Percentiles rank a stretch among this genome's conserved stretches.
These are phyloP conservation scores for Hippotragus niger DNA, from an alignment of 2,113 vertebrate species.

Conservation along the genomic window DNA sequence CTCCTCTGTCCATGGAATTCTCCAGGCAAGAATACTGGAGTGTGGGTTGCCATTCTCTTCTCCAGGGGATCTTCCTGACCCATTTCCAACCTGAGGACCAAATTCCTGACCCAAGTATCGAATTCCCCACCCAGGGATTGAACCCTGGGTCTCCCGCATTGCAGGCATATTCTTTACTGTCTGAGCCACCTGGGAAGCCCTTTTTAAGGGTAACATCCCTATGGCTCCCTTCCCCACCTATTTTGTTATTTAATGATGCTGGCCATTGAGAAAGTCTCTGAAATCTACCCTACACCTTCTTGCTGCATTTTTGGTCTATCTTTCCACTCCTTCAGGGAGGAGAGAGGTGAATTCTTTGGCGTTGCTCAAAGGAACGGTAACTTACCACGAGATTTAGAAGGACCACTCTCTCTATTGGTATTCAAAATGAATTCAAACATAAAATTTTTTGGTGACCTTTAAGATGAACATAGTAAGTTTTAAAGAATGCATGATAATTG, in stretches of 20 bases:
- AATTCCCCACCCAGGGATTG: background rate
- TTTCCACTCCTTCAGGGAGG: background rate
- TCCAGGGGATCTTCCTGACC: background rate
- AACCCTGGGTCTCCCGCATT: background rate
- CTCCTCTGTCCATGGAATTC: background rate
- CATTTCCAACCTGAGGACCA: background rate
- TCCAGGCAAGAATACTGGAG: background rate
- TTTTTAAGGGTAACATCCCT: background rate
- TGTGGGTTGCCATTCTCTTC: background rate
- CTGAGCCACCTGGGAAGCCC: background rate
- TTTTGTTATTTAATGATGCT: background rate
- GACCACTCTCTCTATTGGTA: background rate
- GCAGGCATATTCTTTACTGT: background rate
- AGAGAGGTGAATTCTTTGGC: background rate
- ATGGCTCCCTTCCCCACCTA: fast-evolving
- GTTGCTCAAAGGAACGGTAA: background rate
- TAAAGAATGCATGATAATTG: background rate
- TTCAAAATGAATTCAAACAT: background rate
- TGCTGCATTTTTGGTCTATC: background rate
- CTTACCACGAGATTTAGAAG: background rate
- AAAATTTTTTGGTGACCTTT: background rate
- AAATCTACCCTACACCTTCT: background rate
- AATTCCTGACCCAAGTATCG: background rate
- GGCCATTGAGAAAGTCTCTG: background rate
- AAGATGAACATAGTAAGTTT: background rate